Evolutionary conservation across 2,888 invertebrate species (phyloP).

Genomic region (Cyaniris semiargus): DNA sequence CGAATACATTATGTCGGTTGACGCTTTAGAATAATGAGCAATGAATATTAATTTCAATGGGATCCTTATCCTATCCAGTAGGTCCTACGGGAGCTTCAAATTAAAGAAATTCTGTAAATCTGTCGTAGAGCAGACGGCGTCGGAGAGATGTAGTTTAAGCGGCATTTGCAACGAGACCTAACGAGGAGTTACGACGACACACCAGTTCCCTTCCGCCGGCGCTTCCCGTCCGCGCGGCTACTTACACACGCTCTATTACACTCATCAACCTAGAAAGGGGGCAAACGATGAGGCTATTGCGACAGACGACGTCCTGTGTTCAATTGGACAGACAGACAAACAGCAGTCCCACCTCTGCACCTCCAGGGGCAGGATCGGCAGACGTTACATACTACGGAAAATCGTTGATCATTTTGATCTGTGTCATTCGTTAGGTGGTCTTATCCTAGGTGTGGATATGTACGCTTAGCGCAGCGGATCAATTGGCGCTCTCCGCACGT

Average conservation of each 20-base stretch:
- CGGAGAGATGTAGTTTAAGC: not conserved
- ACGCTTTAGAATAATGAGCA: not conserved
- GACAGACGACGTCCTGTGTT: not conserved
- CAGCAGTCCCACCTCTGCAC: not conserved
- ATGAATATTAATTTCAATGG: not conserved
- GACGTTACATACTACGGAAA: not conserved
- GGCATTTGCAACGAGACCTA: not conserved
- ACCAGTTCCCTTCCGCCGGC: not conserved
- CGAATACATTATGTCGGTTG: not conserved
- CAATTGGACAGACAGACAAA: not conserved
- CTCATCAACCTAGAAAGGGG: not conserved
- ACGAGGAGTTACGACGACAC: constrained; percentile 11
- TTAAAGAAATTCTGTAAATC: not conserved
- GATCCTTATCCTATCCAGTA: not conserved
- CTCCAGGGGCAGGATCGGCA: not conserved
- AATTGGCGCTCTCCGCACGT: constrained; percentile 37
- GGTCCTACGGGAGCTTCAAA: not conserved
- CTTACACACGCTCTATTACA: not conserved
- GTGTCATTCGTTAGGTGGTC: not conserved
- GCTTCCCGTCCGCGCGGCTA: not conserved
- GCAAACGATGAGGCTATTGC: not conserved
- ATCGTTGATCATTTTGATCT: not conserved
- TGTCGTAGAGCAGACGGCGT: not conserved
- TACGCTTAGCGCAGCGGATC: not conserved
- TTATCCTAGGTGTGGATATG: not conserved